Percentiles rank a stretch among this genome's conserved stretches.
Conservation (phyloP, 2,113 vertebrate genomes). For the Esox niger region DNA sequence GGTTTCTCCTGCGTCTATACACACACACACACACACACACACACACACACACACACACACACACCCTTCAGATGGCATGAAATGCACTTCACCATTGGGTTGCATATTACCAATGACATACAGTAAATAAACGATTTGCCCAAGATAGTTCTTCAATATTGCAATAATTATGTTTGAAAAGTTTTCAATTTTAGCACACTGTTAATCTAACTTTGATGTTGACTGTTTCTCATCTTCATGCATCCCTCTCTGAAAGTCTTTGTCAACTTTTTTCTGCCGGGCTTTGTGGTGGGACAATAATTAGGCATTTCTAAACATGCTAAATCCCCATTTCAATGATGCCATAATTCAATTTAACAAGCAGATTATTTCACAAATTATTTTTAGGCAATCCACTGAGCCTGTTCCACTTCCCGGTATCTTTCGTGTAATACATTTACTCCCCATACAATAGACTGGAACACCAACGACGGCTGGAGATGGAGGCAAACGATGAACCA, state of each 20-base stretch:
- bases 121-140: too few relatives aligned
- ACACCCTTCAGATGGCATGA: background rate
- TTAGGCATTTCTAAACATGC: conserved; percentile 34
- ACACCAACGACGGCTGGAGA: conserved; percentile 24
- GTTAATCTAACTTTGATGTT: conserved; percentile 27
- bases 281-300: conserved; percentile 38
- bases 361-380: conserved; percentile 20
- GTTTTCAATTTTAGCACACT: too few relatives aligned
- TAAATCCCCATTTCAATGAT: conserved; percentile 38
- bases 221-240: conserved; percentile 30
- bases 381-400: conserved; percentile 16
- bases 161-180: too few relatives aligned
- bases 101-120: too few relatives aligned
- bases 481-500: conserved; percentile 23
- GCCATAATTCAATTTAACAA: conserved; percentile 22
- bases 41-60: background rate
- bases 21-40: conserved; percentile 9
- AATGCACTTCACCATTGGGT: too few relatives aligned
- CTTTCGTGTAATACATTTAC: conserved; percentile 34
- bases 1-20: too few relatives aligned
- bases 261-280: conserved; percentile 33
- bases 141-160: too few relatives aligned
- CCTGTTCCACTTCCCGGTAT: conserved; percentile 27
- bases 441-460: conserved; percentile 37
- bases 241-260: too few relatives aligned